A percentile compares a stretch with the other conserved stretches of the same genome.
These are phyloP conservation scores for Oreochromis mossambicus DNA, from an alignment of 2,797 vertebrate genomes.

Conservation along the genomic window DNA sequence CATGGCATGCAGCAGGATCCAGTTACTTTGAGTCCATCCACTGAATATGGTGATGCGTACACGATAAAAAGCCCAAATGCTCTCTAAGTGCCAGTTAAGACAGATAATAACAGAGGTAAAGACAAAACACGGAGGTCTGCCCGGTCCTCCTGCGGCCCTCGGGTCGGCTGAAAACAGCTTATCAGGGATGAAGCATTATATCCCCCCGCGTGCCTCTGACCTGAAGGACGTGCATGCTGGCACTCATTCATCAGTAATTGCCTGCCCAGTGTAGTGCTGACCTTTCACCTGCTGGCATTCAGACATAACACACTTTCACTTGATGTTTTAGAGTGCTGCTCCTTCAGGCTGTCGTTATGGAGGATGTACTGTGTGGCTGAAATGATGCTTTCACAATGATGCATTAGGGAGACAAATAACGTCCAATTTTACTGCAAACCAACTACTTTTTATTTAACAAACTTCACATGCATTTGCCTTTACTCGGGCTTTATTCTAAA, in stretches of 20 bases:
- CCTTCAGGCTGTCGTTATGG: background rate
- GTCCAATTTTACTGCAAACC: background rate
- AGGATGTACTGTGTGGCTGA: background rate
- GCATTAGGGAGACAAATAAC: background rate
- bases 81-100: background rate
- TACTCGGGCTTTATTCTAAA: background rate
- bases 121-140: background rate
- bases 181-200: background rate
- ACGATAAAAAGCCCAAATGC: conserved; percentile 9
- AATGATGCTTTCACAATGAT: background rate
- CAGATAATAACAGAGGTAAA: conserved; percentile 5
- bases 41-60: background rate
- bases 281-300: conserved; percentile 26
- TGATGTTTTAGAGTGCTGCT: background rate
- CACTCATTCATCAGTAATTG: conserved; percentile 37
- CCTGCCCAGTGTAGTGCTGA: background rate
- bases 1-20: background rate
- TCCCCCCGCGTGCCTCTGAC: background rate
- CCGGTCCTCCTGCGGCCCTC: background rate
- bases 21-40: background rate
- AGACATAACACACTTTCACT: background rate
- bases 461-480: background rate
- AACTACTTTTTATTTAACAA: background rate
- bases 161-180: background rate
- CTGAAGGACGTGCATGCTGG: background rate